Evolutionary conservation across 2,888 invertebrate genomes (phyloP).

Genomic region (Monoplex corrugatus): DNA sequence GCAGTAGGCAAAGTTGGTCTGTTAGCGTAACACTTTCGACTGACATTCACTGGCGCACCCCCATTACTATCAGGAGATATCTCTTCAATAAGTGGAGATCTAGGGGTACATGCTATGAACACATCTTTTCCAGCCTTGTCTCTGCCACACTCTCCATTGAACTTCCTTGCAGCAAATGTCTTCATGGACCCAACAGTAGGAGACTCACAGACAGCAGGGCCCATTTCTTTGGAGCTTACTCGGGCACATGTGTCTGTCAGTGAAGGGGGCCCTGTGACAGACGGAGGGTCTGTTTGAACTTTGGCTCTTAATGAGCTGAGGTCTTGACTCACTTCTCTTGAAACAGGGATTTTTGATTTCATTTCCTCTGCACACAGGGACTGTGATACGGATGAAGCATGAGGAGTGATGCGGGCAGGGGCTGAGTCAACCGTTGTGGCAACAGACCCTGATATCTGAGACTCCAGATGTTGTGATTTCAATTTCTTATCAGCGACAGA

Average conservation of each 20-base stretch:
- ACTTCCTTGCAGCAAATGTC: constrained; percentile 48
- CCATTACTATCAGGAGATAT: constrained; percentile 49
- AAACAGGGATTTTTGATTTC: no score
- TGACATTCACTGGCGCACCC: no score
- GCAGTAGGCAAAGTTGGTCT: background rate
- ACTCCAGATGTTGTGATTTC: constrained; percentile 25
- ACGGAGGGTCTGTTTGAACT: background rate
- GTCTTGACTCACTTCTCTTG: no score
- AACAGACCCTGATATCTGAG: background rate
- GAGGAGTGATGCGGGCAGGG: constrained; percentile 21
- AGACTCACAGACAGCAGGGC: background rate
- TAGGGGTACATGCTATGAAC: constrained; percentile 73
- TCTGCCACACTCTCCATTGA: constrained; percentile 50
- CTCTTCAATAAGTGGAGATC: constrained; percentile 55
- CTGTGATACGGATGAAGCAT: no score
- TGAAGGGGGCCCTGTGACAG: background rate
- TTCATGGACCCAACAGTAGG: background rate
- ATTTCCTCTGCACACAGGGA: no score
- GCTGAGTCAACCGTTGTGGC: background rate
- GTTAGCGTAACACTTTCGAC: background rate
- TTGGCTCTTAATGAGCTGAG: constrained; percentile 17
- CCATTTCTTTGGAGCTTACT: constrained; percentile 5
- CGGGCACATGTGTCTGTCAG: background rate
- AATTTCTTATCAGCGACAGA: constrained; percentile 15
- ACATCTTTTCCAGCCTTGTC: constrained; percentile 60